A percentile compares a stretch with the other conserved stretches of the same genome.
phyloP scores from a whole-genome alignment of 2,113 vertebrate species.

The Pteropus alecto region DNA sequence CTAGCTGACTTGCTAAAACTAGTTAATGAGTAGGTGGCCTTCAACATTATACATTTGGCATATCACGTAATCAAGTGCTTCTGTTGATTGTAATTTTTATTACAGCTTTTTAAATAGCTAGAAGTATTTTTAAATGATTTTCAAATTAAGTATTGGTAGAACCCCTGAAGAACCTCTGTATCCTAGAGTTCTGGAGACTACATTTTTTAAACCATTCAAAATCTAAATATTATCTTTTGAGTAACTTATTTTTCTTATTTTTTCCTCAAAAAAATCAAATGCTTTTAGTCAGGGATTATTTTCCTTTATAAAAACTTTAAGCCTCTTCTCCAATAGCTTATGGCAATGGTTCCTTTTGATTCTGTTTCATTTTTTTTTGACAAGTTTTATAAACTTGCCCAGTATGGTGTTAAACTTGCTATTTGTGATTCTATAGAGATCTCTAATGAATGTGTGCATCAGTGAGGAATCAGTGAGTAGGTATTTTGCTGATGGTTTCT shows the following conservation, averaged over 20 bases:
- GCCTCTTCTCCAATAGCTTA: neutral
- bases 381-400: neutral
- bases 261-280: neutral
- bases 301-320: neutral
- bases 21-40: neutral
- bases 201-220: constrained; percentile 7
- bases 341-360: neutral
- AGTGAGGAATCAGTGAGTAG: fast-evolving
- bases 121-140: neutral
- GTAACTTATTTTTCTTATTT: neutral
- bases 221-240: neutral
- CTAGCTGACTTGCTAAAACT: neutral
- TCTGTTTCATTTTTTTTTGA: neutral
- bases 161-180: neutral
- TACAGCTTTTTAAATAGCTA: constrained; percentile 26
- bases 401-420: neutral
- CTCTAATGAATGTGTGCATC: neutral
- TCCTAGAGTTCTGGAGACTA: neutral
- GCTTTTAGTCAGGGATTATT: constrained; percentile 20
- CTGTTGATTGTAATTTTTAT: neutral
- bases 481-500: neutral
- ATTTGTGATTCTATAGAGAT: neutral
- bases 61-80: neutral
- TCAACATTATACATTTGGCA: constrained; percentile 3
- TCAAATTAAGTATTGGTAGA: neutral